Evolutionary conservation across 2,797 vertebrate species (phyloP).

Genomic region (Diglossa cyanea): DNA sequence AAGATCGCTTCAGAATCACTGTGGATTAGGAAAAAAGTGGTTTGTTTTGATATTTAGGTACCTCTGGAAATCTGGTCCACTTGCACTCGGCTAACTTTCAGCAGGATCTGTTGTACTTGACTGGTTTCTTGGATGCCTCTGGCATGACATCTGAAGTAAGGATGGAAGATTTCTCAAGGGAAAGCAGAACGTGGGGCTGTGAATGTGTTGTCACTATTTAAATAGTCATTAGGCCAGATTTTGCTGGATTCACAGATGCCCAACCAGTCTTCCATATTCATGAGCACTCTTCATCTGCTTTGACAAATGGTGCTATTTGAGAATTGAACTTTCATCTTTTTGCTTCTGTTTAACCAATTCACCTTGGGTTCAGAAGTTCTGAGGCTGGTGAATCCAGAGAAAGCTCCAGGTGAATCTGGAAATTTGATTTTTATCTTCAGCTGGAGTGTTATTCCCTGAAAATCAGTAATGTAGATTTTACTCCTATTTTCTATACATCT

Average conservation of each 20-base stretch:
- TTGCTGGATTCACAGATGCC: conserved; percentile 39
- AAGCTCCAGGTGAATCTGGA: not conserved
- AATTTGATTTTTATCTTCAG: not conserved
- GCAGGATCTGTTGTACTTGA: not conserved
- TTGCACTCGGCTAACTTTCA: not conserved
- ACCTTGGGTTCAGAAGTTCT: not conserved
- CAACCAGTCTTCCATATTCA: conserved; percentile 51
- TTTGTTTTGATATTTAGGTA: not conserved
- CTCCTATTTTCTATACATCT: not conserved
- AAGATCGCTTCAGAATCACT: not conserved
- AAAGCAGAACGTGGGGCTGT: not conserved
- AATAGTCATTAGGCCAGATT: conserved; percentile 59
- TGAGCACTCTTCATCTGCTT: conserved; percentile 30
- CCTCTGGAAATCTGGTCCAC: not conserved
- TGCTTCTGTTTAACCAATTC: not conserved
- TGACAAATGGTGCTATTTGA: conserved; percentile 13
- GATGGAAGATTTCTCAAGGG: conserved; percentile 7
- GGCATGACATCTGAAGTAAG: not conserved
- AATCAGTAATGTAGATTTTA: not conserved
- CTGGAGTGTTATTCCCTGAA: not conserved
- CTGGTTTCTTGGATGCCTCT: not conserved
- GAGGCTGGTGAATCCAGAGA: not conserved
- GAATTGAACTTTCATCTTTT: not conserved
- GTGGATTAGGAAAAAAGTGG: not conserved
- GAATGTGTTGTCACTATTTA: conserved; percentile 23